Evolutionary conservation across 2,113 vertebrate species (phyloP).

Genomic region (Pavo muticus): DNA sequence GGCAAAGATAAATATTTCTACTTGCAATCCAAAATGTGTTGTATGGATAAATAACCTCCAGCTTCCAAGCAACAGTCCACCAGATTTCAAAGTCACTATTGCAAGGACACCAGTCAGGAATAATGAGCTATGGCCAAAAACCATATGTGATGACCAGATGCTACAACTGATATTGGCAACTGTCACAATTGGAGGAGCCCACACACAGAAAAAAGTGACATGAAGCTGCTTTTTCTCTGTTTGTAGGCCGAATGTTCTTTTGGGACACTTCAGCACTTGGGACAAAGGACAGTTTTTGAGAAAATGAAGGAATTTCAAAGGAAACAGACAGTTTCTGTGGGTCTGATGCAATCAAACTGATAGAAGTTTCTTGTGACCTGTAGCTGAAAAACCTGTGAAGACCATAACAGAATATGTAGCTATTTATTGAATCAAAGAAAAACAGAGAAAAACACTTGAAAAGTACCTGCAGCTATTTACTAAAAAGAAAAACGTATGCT

Average conservation of each 20-base stretch:
- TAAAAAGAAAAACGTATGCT: not conserved
- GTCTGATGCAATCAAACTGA: not conserved
- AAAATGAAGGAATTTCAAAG: not conserved
- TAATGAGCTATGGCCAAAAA: not conserved
- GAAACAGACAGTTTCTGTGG: not conserved
- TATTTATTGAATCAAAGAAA: not conserved
- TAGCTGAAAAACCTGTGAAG: not conserved
- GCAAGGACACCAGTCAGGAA: not conserved
- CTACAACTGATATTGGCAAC: not conserved
- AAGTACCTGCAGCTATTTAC: not conserved
- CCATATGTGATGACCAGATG: not conserved
- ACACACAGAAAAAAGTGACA: not conserved
- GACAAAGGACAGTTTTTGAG: not conserved
- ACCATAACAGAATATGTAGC: not conserved
- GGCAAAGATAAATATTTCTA: not conserved
- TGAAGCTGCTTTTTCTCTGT: not conserved
- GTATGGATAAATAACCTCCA: not conserved
- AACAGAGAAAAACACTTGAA: not conserved
- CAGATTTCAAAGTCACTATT: not conserved
- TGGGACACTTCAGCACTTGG: rapidly evolving
- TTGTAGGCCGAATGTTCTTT: not conserved
- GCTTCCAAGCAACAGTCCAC: not conserved
- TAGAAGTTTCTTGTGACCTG: not conserved
- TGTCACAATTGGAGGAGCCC: not conserved
- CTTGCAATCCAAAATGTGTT: not conserved